Base-by-base conservation (phyloP, 1,140 invertebrate species). In the Pristionchus pacificus region DNA sequence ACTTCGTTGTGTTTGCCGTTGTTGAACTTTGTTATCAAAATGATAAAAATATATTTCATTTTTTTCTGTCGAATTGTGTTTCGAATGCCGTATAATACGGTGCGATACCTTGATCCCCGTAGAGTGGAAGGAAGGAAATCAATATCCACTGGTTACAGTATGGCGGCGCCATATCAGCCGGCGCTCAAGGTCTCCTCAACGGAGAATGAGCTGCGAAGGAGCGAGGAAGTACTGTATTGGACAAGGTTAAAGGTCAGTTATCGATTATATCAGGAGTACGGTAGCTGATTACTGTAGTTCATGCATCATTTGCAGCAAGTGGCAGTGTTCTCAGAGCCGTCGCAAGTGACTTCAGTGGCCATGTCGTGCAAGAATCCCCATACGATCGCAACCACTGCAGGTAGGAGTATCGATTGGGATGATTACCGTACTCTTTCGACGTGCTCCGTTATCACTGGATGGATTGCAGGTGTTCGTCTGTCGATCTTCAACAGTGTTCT, bases 271-370 rank as follows among this genome's bases (percentile, higher is more conserved):
- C 29, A 25, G 15, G 28, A 60, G 15, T 65, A 24, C 76, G 15
- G 3, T 19, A n/a, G 24, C 28, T 29, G 2, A 66, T 57, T 38
- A 14, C 33, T 38, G 14, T 15, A 10, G 55, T 19, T 19, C 24
- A 57, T 19, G 55, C 25, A n/a, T 13, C 15, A 13, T 15, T 77
- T 81, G 60, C 65, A 81, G 73, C 80, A 83, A 73, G 24, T 77
- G 31, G 62, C 81, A 2, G 80, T 83, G 32, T 83, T 83, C 60
- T 72, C 84, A 76, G 82, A 82, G 57, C 75, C 78, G 0, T 75
- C 76, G 15, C 72, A 68, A 29, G 72, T 82, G 24, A 71, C 68
- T n/a, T 78, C 75, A 24, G 63, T 76, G 13, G 70, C 71, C 24
- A 77, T 83, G 59, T 71, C 66, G 15, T 82, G 82, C 14, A 65